Percentiles rank a stretch among this genome's conserved stretches.
Conservation (phyloP, 1,140 invertebrate species). For the Drosophila rufa region DNA sequence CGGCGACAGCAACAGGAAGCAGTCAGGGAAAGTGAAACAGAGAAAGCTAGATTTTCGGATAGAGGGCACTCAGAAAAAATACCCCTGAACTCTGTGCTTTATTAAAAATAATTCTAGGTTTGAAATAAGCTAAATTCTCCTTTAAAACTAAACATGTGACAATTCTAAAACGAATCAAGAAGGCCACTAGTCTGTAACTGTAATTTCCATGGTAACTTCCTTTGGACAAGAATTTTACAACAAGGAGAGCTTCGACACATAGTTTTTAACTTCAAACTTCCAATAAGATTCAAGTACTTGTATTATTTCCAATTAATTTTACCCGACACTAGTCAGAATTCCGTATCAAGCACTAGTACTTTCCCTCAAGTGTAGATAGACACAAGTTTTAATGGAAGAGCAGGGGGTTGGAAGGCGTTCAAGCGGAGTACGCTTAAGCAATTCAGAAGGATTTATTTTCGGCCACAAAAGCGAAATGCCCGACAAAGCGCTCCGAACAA, state of each 20-base stretch:
- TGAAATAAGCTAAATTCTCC: too few relatives aligned
- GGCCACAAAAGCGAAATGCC: constrained; percentile 77
- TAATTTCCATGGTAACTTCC: background rate
- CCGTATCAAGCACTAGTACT: background rate
- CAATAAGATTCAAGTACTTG: background rate
- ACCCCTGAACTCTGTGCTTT: background rate
- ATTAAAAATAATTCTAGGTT: background rate
- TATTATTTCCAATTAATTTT: background rate
- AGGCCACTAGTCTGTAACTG: too few relatives aligned
- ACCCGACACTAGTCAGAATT: background rate
- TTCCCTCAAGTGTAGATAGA: constrained; percentile 23
- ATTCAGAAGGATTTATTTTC: constrained; percentile 83
- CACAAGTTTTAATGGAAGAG: constrained; percentile 7
- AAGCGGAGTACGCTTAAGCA: constrained; percentile 72
- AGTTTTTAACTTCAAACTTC: too few relatives aligned
- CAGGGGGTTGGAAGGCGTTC: constrained; percentile 60
- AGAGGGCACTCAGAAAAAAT: constrained; percentile 26
- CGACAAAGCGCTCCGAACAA: constrained; percentile 73
- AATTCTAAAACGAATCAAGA: too few relatives aligned
- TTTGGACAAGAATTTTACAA: too few relatives aligned
- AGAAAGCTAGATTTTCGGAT: constrained; percentile 11
- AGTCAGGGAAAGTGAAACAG: constrained; percentile 38
- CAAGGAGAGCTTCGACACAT: background rate
- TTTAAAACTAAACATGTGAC: too few relatives aligned
- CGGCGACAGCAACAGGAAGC: constrained; percentile 78